phyloP scores from a whole-genome alignment of 2,888 invertebrate genomes.

The Notodonta dromedarius region DNA sequence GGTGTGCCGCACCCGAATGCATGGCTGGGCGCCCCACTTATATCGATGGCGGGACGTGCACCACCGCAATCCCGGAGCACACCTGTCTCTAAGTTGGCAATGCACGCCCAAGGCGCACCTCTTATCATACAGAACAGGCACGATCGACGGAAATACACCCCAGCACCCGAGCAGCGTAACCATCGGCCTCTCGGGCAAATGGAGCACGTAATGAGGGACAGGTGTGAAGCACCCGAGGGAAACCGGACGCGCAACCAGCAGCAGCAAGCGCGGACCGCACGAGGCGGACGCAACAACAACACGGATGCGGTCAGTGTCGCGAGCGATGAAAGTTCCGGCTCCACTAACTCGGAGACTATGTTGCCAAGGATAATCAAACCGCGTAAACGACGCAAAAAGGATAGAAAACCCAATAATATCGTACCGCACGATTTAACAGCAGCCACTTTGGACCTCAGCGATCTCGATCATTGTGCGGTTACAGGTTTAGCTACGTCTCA shows the following conservation, averaged over 20 bases:
- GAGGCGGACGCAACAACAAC: constrained; percentile 78
- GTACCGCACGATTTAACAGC: constrained; percentile 73
- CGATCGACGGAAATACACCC: constrained; percentile 78
- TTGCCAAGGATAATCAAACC: constrained; percentile 95
- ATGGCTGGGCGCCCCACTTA: constrained; percentile 92
- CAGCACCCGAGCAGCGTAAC: constrained; percentile 71
- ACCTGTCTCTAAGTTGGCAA: constrained; percentile 89
- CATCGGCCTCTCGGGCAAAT: constrained; percentile 64
- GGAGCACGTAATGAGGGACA: constrained; percentile 63
- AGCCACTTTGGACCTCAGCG: constrained; percentile 69
- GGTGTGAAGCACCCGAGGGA: constrained; percentile 69
- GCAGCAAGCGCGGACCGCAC: constrained; percentile 69
- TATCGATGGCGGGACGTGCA: constrained; percentile 89
- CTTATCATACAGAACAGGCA: constrained; percentile 89
- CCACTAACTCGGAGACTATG: constrained; percentile 88
- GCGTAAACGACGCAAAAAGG: constrained; percentile 94
- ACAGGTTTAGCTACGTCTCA: constrained; percentile 64
- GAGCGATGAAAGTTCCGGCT: constrained; percentile 90
- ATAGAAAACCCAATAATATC: constrained; percentile 88
- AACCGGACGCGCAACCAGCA: constrained; percentile 74
- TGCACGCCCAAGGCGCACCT: constrained; percentile 94
- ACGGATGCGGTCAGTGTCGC: constrained; percentile 89
- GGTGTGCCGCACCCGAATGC: constrained; percentile 84
- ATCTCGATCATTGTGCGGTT: constrained; percentile 76
- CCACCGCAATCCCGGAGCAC: constrained; percentile 72